Base-by-base conservation (phyloP, 1,140 invertebrate genomes). In the Zaprionus vittiger region DNA sequence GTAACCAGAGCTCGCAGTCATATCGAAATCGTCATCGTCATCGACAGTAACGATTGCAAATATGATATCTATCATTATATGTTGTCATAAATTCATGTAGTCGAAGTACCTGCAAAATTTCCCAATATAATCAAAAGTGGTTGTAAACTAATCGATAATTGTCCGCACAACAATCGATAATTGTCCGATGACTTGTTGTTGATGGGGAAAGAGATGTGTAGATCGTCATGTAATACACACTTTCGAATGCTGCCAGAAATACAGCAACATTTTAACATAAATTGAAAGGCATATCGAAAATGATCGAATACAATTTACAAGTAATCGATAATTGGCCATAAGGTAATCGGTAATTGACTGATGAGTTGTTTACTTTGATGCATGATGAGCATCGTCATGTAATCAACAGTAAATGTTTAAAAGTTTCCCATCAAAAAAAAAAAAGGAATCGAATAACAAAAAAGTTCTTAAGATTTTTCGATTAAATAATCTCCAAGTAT, bases 1-100 rank as follows among this genome's bases (percentile, higher is more conserved):
- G 81, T 83, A 83, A 83, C 81, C 68, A 66, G 52, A 49, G 66
- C 22, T 47, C 26, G 69, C 70, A 76, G 31, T 52, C 66, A 67
- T 17, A 49, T 49, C 17, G 56, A 59, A 59, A 59, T 59, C 56
- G 38, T 26, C 38, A 55, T 5, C 52, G 38, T 44, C 22, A 52
- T 49, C 28, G 44, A 52, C 47, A 31, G 6, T 31, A 22, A 47
- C 15, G 31, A 49, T 64, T 60, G 55, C 34, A 57, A 65, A 65
- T 55, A 28, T 31, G 34, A 57, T 55, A 28, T 57, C 4, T 67
- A 41, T 60, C 22, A 26, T 14, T 24, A 28, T 5, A 31, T 68
- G 41, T 59, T 41, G 11, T 28, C 28, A 68, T 49, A 12, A 24
- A 59, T 15, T 34, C 6, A 20, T 38, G 26, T 38, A 57, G 54